These are phyloP conservation scores for Neotragus moschatus DNA, from an alignment of 2,113 vertebrate genomes.

Conservation along the genomic window DNA sequence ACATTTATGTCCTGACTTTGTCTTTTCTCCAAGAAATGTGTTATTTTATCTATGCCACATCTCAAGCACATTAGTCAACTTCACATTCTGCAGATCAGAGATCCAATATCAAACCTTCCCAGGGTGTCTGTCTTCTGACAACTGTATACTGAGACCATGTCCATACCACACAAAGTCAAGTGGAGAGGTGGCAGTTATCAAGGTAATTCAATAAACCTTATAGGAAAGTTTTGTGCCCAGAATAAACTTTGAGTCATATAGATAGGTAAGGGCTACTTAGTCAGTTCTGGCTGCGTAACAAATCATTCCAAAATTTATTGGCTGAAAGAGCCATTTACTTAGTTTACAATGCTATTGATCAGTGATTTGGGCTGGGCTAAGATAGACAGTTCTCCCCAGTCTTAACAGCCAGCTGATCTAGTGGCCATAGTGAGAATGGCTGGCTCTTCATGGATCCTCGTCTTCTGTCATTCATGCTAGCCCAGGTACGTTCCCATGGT, in stretches of 20 bases:
- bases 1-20: not conserved
- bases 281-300: not conserved
- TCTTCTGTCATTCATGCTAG: not conserved
- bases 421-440: not conserved
- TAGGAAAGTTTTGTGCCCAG: not conserved
- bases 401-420: not conserved
- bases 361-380: not conserved
- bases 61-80: constrained; percentile 54
- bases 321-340: not conserved
- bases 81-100: constrained; percentile 65
- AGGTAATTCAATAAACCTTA: constrained; percentile 45
- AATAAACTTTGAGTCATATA: not conserved
- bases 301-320: not conserved
- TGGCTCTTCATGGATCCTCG: not conserved
- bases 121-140: constrained; percentile 64
- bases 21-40: constrained; percentile 28
- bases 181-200: constrained; percentile 17
- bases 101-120: constrained; percentile 60
- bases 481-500: not conserved
- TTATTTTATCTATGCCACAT: not conserved
- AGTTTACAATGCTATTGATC: not conserved
- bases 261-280: not conserved
- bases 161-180: not conserved
- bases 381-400: not conserved
- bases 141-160: constrained; percentile 7